Base-by-base conservation (phyloP, 1,140 invertebrate genomes). In the Zaprionus camerounensis region DNA sequence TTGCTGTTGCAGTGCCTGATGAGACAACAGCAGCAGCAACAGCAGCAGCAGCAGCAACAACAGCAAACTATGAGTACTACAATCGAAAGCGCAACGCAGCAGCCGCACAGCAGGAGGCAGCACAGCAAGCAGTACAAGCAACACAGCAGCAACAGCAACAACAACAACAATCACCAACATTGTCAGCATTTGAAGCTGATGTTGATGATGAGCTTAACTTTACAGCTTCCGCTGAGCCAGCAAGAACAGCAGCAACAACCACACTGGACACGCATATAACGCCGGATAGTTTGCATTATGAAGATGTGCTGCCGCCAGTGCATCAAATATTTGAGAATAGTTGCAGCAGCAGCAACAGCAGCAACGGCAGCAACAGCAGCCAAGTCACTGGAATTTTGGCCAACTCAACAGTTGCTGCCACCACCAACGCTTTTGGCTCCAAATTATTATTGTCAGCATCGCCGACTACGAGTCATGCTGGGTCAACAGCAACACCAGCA, bases 31-130 rank as follows among this genome's bases (percentile, higher is more conserved):
- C 82, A 65, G 58, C 66, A 81, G 51, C 72, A 17, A 38, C 71
- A 78, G 57, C 76, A 69, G 74, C 82, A 65, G 58, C 66, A 81
- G 51, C 72, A 63, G 22, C 17, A 17, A 15, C 34, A 72, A 36
- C 78, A 76, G 72, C 84, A 57, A 91, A 91, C 81, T 92, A 92
- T 70, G 91, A 92, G 72, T 92, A 92, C 81, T 92, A 91, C 67
- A 87, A 91, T 80, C 85, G 85, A 62, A 91, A 91, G 65, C 80
- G 90, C 44, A 87, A 72, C 61, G 80, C 82, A 64, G 75, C 82
- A 71, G 76, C 68, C 53, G 61, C 71, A 57, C 69, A 77, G 38
- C 68, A 81, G 49, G 65, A 65, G 12, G 56, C 24, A 55, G 44
- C 38, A 65, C 71, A 69, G 46, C 53, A 57, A 53, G 71, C 63